phyloP scores from a whole-genome alignment of 2,888 invertebrate species.

The Athrips mouffetella region DNA sequence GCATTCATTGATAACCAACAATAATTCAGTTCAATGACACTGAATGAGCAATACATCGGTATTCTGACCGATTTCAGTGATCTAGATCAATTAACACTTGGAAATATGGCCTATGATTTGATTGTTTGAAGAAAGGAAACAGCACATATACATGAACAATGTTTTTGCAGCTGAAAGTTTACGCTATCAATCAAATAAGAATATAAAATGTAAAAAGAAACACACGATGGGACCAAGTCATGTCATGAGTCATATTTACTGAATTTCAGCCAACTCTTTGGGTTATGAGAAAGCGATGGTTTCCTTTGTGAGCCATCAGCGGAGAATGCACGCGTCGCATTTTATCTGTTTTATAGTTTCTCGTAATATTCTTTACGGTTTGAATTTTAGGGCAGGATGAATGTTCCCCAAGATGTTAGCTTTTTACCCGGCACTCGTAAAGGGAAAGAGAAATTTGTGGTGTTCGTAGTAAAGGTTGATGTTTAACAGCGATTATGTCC shows the following conservation, averaged over 20 bases:
- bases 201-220: conserved; percentile 4
- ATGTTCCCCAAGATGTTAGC: neutral
- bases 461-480: conserved; percentile 7
- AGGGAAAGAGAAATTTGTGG: neutral
- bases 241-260: conserved; percentile 7
- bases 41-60: too few relatives aligned
- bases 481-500: conserved; percentile 14
- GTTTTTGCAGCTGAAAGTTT: neutral
- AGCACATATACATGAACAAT: neutral
- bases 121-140: too few relatives aligned
- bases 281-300: conserved; percentile 5
- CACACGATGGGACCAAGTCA: neutral
- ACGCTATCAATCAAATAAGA: neutral
- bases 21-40: too few relatives aligned
- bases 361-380: neutral
- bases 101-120: too few relatives aligned
- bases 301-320: conserved; percentile 10
- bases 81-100: too few relatives aligned
- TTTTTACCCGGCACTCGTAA: conserved; percentile 1
- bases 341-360: neutral
- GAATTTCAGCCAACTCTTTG: conserved; percentile 4
- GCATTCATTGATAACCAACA: too few relatives aligned
- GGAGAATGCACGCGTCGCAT: neutral
- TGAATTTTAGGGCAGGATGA: neutral
- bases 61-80: too few relatives aligned